phyloP scores from a whole-genome alignment of 2,797 vertebrate species.

The Trichosurus vulpecula region DNA sequence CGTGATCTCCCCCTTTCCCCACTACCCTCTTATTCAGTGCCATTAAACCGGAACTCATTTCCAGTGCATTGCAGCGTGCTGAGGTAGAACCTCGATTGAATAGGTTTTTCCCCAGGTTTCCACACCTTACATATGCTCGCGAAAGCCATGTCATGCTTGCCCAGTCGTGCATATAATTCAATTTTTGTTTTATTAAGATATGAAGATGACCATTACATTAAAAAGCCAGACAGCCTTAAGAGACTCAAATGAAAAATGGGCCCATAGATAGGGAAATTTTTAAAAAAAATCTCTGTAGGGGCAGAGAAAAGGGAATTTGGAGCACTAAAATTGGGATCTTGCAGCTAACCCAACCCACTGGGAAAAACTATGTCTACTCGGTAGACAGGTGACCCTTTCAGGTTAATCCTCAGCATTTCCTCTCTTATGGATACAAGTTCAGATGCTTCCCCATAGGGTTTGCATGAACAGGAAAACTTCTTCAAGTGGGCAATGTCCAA shows the following conservation, averaged over 20 bases:
- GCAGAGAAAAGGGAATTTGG: slow-evolving; percentile 36
- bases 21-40: slow-evolving; percentile 74
- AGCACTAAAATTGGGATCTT: slow-evolving; percentile 39
- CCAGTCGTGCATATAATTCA: slow-evolving; percentile 86
- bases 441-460: neutral
- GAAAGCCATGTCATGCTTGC: slow-evolving; percentile 89
- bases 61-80: slow-evolving; percentile 70
- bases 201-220: slow-evolving; percentile 82
- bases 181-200: slow-evolving; percentile 93
- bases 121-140: slow-evolving; percentile 90
- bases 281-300: slow-evolving; percentile 52
- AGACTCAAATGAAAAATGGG: slow-evolving; percentile 69
- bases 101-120: slow-evolving; percentile 86
- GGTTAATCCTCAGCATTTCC: slow-evolving; percentile 27
- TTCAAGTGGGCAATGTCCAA: slow-evolving; percentile 44
- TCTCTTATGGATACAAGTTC: slow-evolving; percentile 15
- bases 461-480: slow-evolving; percentile 40
- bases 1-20: slow-evolving; percentile 81
- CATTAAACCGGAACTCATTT: slow-evolving; percentile 78
- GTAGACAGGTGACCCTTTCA: slow-evolving; percentile 40
- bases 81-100: slow-evolving; percentile 81
- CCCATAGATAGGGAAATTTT: slow-evolving; percentile 59
- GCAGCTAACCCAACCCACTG: slow-evolving; percentile 48
- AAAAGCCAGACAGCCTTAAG: slow-evolving; percentile 71
- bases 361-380: slow-evolving; percentile 11